A percentile compares a stretch with the other conserved stretches of the same genome.
These are phyloP conservation scores for Eulemur rufifrons DNA, from an alignment of 2,113 vertebrate genomes.

Conservation along the genomic window DNA sequence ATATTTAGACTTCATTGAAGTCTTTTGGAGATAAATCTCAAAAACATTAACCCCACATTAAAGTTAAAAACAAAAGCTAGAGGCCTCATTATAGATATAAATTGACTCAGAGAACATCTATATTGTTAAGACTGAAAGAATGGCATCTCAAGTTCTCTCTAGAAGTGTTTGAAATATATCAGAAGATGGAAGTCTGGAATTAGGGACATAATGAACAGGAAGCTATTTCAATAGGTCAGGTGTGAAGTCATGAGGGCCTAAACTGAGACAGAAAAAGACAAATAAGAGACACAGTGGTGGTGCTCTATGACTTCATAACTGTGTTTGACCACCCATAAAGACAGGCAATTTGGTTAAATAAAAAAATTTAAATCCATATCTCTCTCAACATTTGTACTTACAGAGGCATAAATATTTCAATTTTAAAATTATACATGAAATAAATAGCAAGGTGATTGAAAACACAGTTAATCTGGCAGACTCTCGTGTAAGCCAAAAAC, in stretches of 20 bases:
- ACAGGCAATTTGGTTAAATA: not conserved
- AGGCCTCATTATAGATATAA: not conserved
- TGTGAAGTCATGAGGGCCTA: not conserved
- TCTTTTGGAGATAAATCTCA: slow-evolving; percentile 1
- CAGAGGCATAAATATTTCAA: not conserved
- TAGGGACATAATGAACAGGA: not conserved
- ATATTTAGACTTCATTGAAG: not conserved
- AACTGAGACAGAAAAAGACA: not conserved
- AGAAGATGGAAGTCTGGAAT: not conserved
- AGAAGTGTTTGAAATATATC: not conserved
- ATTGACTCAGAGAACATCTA: not conserved
- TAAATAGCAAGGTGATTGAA: not conserved
- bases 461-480: not conserved
- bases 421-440: slow-evolving; percentile 43
- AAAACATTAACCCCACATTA: not conserved
- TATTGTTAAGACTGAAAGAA: not conserved
- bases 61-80: slow-evolving; percentile 45
- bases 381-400: not conserved
- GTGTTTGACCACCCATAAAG: not conserved
- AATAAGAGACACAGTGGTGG: not conserved
- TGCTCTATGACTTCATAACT: not conserved
- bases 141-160: not conserved
- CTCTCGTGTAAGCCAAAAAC: not conserved
- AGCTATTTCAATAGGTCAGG: not conserved
- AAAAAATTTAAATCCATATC: not conserved